phyloP scores from a whole-genome alignment of 1,140 invertebrate genomes.

The Lanistes nyassanus region DNA sequence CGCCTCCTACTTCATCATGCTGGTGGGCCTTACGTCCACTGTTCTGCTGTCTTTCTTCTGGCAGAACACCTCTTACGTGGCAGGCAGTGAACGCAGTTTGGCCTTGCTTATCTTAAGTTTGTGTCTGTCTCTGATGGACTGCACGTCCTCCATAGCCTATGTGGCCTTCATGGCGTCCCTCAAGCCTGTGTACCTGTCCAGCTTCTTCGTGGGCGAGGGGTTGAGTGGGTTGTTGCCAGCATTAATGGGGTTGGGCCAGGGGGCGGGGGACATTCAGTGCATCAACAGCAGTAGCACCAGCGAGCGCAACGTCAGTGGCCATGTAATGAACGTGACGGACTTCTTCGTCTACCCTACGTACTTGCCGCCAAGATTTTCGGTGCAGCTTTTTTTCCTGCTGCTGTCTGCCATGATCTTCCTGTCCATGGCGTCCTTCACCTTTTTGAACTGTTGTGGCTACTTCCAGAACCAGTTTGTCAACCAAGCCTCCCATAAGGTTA shows the following conservation, averaged over 20 bases:
- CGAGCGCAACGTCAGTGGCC: conserved; percentile 36
- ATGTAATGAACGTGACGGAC: conserved; percentile 24
- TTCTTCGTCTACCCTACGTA: conserved; percentile 12
- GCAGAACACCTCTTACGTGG: conserved; percentile 72
- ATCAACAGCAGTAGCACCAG: conserved; percentile 55
- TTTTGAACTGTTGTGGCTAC: conserved; percentile 26
- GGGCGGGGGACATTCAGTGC: conserved; percentile 73
- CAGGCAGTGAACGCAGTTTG: conserved; percentile 73
- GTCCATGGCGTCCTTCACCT: conserved; percentile 23
- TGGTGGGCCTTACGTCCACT: conserved; percentile 74
- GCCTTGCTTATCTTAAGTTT: conserved; percentile 81
- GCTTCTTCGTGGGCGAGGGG: conserved; percentile 76
- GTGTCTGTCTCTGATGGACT: conserved; percentile 85
- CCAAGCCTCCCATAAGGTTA: not conserved
- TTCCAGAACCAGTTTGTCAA: conserved; percentile 45
- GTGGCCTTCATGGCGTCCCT: conserved; percentile 89
- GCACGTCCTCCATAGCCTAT: conserved; percentile 89
- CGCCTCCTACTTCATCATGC: conserved; percentile 77
- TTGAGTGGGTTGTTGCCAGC: conserved; percentile 91
- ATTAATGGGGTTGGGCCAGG: conserved; percentile 82
- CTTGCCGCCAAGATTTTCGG: conserved; percentile 25
- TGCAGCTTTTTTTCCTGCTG: conserved; percentile 33
- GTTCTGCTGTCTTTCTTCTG: conserved; percentile 80
- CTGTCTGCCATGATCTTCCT: conserved; percentile 20
- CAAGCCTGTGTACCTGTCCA: conserved; percentile 75